Percentiles rank a stretch among this genome's conserved stretches.
Evolutionary conservation across 2,797 vertebrate species (phyloP).

Genomic region (Chelon auratus): DNA sequence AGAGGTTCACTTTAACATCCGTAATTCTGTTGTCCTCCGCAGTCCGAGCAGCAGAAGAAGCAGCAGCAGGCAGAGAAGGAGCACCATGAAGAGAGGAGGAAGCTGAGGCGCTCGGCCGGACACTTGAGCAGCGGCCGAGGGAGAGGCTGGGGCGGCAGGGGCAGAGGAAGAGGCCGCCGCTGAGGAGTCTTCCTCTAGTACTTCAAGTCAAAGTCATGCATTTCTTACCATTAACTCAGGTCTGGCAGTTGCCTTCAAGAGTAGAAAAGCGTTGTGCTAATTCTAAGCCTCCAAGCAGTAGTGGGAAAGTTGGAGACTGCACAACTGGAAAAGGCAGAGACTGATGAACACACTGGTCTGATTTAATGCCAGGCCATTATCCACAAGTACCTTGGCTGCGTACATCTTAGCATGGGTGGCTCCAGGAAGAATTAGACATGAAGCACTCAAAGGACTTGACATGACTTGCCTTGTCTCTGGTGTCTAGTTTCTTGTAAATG

Average conservation of each 20-base stretch:
- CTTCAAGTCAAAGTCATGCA: slow-evolving; percentile 1
- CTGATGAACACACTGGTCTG: slow-evolving; percentile 9
- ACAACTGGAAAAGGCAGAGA: slow-evolving; percentile 11
- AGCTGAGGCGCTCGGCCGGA: slow-evolving; percentile 89
- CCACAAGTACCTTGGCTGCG: slow-evolving; percentile 22
- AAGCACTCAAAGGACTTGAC: slow-evolving; percentile 26
- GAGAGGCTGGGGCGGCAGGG: slow-evolving; percentile 60
- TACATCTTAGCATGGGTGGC: slow-evolving; percentile 14
- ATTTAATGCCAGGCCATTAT: slow-evolving; percentile 33
- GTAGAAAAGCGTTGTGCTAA: not conserved
- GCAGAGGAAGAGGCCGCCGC: slow-evolving; percentile 71
- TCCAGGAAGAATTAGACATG: slow-evolving; percentile 12
- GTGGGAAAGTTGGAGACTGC: slow-evolving; percentile 15
- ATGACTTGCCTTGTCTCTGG: slow-evolving; percentile 37
- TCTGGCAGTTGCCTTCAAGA: not conserved
- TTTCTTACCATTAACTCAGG: slow-evolving; percentile 3
- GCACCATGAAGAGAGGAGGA: slow-evolving; percentile 92
- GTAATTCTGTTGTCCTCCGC: slow-evolving; percentile 27
- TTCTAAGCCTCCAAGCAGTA: not conserved
- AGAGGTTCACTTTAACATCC: not conserved
- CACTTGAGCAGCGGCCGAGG: slow-evolving; percentile 87
- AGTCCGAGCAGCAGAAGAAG: slow-evolving; percentile 91
- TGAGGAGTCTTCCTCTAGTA: slow-evolving; percentile 49
- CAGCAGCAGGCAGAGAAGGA: slow-evolving; percentile 91
- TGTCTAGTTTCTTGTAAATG: slow-evolving; percentile 5